Base-by-base conservation (phyloP, 1,140 invertebrate species). In the Drosophila orosa region DNA sequence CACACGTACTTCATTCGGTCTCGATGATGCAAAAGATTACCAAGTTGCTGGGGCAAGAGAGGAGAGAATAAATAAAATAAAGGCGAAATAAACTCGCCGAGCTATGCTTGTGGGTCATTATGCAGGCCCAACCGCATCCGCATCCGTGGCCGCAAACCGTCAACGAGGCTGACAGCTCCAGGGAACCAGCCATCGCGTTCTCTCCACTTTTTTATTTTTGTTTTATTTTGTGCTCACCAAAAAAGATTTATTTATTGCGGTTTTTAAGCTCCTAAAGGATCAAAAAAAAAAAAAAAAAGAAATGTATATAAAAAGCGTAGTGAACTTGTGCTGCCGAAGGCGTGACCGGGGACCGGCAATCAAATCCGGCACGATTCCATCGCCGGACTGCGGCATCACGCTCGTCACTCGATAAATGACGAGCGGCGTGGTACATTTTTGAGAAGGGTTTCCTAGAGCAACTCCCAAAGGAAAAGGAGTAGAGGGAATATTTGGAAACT, bases 191-290 rank as follows among this genome's bases (percentile, higher is more conserved):
- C 42, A 24, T 19, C 27, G 27, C 3, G 25, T n/a, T n/a, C 44
- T 7, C 9, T 27, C 13, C 24, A 42, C 60, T 42, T 65, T n/a
- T 37, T 50, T 52, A 54, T 25, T n/a, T 8, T 33, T n/a, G n/a
- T 12, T 9, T 31, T 44, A 55, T 31, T 47, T 86, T 52, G 74
- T 29, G 67, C 29, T 45, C 52, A 9, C 72, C 72, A 52, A 83
- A 82, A 82, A 89, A 89, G 84, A 87, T 87, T 87, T 87, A 87
- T 87, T 87, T 87, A 89, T 87, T 89, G 83, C 80, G 76, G 83
- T 54, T 87, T 85, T 87, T 80, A 83, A 87, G 54, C 62, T 65
- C 50, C 31, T 29, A 48, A 35, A 42, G 31, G 52, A 44, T 25
- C 15, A 12, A 9, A 22, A 22, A 54, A 35, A 33, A 7, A 44